Evolutionary conservation across 2,113 vertebrate genomes (phyloP).

Genomic region (Sciurus niger): DNA sequence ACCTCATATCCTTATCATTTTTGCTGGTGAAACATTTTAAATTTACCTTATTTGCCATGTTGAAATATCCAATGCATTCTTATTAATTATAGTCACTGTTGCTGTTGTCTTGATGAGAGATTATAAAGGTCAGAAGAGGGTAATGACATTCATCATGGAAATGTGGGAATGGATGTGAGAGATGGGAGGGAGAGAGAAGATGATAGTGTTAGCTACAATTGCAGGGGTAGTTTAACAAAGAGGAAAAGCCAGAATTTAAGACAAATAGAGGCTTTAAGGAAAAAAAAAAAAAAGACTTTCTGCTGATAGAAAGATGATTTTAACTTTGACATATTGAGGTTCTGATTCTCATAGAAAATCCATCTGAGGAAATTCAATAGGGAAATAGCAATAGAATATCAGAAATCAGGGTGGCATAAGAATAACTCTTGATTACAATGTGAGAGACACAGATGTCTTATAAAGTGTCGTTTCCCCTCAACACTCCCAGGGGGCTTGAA

Average conservation of each 20-base stretch:
- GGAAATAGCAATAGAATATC: not conserved
- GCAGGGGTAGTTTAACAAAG: not conserved
- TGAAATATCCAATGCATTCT: not conserved
- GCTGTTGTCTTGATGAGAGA: not conserved
- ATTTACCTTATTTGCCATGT: not conserved
- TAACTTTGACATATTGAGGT: not conserved
- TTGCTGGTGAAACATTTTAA: not conserved
- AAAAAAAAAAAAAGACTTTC: not conserved
- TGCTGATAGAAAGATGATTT: not conserved
- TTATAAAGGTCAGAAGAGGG: not conserved
- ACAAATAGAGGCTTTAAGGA: not conserved
- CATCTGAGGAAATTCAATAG: not conserved
- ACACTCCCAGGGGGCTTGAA: not conserved
- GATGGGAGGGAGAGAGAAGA: not conserved
- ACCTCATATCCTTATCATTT: not conserved
- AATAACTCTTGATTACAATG: no score
- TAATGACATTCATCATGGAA: not conserved
- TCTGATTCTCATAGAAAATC: not conserved
- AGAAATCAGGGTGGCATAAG: not conserved
- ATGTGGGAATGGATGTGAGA: not conserved
- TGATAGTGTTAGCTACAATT: no score
- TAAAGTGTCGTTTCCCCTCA: not conserved
- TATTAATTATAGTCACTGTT: not conserved
- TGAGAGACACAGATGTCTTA: not conserved
- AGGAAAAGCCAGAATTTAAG: not conserved